Evolutionary conservation across 2,797 vertebrate genomes (phyloP).

Genomic region (Mus minutoides): DNA sequence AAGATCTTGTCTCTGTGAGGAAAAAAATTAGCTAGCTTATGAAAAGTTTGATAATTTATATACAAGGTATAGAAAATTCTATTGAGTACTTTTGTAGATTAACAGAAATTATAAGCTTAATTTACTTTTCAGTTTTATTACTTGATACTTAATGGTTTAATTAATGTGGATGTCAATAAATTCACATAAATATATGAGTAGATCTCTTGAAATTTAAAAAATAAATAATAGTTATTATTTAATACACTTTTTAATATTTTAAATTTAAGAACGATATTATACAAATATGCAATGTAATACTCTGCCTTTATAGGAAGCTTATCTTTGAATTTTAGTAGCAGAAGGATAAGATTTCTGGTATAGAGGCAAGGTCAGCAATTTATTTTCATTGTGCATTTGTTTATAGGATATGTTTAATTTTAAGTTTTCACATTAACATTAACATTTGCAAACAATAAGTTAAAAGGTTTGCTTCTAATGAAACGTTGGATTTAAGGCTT

Average conservation of each 20-base stretch:
- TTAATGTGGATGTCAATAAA: conserved; percentile 9
- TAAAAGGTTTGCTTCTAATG: background rate
- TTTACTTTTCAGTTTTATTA: conserved; percentile 12
- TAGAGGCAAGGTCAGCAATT: background rate
- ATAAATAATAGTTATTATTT: background rate
- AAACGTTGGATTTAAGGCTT: background rate
- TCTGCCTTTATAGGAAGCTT: background rate
- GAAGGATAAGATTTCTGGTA: background rate
- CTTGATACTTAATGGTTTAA: background rate
- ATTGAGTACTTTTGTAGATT: background rate
- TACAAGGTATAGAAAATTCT: background rate
- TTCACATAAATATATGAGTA: background rate
- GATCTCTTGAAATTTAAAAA: background rate
- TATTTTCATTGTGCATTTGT: conserved; percentile 18
- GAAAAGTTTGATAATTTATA: background rate
- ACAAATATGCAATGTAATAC: background rate
- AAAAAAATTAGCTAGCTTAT: background rate
- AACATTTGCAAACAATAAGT: conserved; percentile 9
- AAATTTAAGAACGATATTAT: background rate
- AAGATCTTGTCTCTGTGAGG: background rate
- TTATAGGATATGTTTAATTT: background rate
- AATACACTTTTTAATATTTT: background rate
- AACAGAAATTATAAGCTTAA: background rate
- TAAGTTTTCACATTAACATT: background rate
- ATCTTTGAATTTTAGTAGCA: background rate